Conservation (phyloP, 2,797 vertebrate species). For the Capromys pilorides region DNA sequence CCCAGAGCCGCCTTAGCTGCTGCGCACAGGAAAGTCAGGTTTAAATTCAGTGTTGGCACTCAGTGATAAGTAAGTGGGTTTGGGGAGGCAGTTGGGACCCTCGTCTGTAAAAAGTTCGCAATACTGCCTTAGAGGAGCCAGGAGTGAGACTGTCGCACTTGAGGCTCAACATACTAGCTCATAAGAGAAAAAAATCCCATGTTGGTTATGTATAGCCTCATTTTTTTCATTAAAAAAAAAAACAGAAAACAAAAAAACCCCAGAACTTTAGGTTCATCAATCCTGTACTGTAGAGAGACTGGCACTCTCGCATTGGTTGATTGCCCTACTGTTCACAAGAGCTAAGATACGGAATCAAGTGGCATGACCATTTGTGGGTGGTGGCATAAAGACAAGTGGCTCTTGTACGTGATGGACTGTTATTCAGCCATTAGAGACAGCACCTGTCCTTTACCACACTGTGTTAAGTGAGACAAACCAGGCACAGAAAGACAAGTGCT, state of each 20-base stretch:
- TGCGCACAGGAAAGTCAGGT: no score
- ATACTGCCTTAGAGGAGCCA: neutral
- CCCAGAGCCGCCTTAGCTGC: no score
- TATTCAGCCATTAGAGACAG: neutral
- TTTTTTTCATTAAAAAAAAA: constrained; percentile 33
- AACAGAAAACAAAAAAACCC: constrained; percentile 33
- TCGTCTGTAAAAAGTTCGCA: no score
- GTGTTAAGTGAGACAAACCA: neutral
- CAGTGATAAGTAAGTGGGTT: no score
- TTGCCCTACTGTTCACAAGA: neutral
- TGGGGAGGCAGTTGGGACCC: no score
- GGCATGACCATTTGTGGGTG: neutral
- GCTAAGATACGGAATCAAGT: neutral
- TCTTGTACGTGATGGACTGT: neutral
- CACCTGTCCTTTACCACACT: neutral
- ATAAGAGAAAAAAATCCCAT: neutral
- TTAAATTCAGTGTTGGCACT: no score
- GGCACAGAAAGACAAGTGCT: neutral
- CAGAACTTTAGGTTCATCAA: neutral
- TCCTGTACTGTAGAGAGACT: neutral
- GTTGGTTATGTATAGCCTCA: neutral
- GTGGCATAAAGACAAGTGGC: neutral
- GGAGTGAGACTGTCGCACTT: neutral
- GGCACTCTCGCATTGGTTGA: neutral
- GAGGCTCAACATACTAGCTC: neutral